Evolutionary conservation across 2,113 vertebrate species (phyloP).

Genomic region (Phylloscopus whistleri): DNA sequence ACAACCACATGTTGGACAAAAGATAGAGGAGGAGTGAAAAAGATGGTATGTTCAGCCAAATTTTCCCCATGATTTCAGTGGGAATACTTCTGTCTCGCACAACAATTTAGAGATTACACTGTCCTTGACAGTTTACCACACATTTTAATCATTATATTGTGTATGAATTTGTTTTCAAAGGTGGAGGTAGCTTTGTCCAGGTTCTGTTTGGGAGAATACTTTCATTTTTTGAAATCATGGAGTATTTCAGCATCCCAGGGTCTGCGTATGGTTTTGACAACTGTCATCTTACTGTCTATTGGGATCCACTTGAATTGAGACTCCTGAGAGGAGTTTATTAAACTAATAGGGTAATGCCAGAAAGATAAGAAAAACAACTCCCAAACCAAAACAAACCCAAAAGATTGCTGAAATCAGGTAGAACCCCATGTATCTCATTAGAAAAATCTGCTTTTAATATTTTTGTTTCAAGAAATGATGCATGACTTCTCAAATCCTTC

Average conservation of each 20-base stretch:
- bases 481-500: conserved; percentile 95
- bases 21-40: neutral
- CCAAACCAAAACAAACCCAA: conserved; percentile 31
- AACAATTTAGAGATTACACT: neutral
- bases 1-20: neutral
- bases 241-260: neutral
- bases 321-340: conserved; percentile 27
- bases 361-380: neutral
- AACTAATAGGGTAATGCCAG: neutral
- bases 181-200: neutral
- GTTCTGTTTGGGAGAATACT: neutral
- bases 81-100: neutral
- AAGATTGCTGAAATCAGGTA: conserved; percentile 57
- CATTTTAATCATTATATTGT: conserved; percentile 8
- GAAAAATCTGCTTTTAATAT: conserved; percentile 89
- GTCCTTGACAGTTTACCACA: neutral
- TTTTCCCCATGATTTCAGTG: neutral
- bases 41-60: neutral
- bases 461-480: conserved; percentile 88
- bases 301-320: conserved; percentile 31
- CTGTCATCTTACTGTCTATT: neutral
- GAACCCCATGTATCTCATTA: conserved; percentile 72
- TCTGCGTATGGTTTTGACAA: neutral
- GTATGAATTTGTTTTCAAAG: neutral
- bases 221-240: neutral